A percentile compares a stretch with the other conserved stretches of the same genome.
Evolutionary conservation across 2,113 vertebrate genomes (phyloP).

Genomic region (Callopanchax toddi): DNA sequence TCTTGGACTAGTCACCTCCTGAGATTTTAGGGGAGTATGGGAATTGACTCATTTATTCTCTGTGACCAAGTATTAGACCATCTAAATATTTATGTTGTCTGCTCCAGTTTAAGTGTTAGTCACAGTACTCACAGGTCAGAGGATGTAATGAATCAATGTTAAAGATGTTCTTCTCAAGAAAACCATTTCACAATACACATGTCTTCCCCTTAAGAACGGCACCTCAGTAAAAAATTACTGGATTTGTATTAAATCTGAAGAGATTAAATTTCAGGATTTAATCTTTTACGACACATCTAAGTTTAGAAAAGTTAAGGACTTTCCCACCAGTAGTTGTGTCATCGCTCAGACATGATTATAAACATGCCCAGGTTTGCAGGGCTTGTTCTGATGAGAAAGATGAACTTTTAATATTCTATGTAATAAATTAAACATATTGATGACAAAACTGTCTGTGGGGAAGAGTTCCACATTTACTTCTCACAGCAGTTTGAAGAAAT

Average conservation of each 20-base stretch:
- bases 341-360: slow-evolving; percentile 37
- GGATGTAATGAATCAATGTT: slow-evolving; percentile 31
- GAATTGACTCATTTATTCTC: slow-evolving; percentile 46
- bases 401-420: slow-evolving; percentile 19
- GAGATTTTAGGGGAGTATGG: slow-evolving; percentile 10
- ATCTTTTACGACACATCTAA: background rate
- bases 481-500: background rate
- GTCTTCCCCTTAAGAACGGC: background rate
- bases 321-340: slow-evolving; percentile 23
- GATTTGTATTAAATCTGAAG: background rate
- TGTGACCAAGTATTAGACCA: slow-evolving; percentile 1
- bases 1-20: slow-evolving; percentile 36
- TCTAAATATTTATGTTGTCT: slow-evolving; percentile 65
- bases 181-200: background rate
- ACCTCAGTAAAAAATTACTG: background rate
- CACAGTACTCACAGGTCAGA: slow-evolving; percentile 26
- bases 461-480: slow-evolving; percentile 15
- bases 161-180: background rate
- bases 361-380: slow-evolving; percentile 41
- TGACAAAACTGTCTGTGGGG: slow-evolving; percentile 28
- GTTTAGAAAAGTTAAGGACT: background rate
- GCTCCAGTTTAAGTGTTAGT: slow-evolving; percentile 45
- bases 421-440: slow-evolving; percentile 23
- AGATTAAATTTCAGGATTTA: background rate
- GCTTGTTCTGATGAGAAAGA: slow-evolving; percentile 32